phyloP scores from a whole-genome alignment of 2,797 vertebrate genomes.

The Sebastes wilsoni region DNA sequence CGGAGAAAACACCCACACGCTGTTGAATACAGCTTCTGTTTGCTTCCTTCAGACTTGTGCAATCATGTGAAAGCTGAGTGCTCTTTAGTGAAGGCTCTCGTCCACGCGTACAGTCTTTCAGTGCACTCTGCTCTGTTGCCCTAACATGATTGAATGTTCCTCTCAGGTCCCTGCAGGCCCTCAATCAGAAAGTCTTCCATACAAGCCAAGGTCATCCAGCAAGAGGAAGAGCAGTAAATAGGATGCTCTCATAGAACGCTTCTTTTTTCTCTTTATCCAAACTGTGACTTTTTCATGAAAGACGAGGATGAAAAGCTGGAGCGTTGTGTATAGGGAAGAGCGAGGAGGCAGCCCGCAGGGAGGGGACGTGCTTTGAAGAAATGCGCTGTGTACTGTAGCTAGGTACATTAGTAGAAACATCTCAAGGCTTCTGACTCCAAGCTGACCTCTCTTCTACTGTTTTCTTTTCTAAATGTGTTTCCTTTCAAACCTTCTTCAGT shows the following conservation, averaged over 20 bases:
- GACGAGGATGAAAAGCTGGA: conserved; percentile 63
- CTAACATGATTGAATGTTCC: conserved; percentile 75
- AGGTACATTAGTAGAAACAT: conserved; percentile 70
- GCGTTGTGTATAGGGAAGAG: conserved; percentile 51
- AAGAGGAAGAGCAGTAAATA: conserved; percentile 62
- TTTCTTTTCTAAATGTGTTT: conserved; percentile 1
- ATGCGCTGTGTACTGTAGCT: conserved; percentile 46
- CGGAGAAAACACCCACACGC: conserved; percentile 42
- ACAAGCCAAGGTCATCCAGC: conserved; percentile 67
- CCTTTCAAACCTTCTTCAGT: conserved; percentile 29
- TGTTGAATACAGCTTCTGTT: conserved; percentile 54
- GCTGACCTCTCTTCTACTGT: conserved; percentile 42
- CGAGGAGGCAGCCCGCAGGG: conserved; percentile 59
- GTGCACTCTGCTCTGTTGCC: conserved; percentile 72
- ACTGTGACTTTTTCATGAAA: conserved; percentile 64
- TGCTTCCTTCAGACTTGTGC: conserved; percentile 60
- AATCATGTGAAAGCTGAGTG: conserved; percentile 70
- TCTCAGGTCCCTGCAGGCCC: conserved; percentile 73
- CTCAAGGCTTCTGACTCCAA: conserved; percentile 54
- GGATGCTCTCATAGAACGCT: conserved; percentile 73
- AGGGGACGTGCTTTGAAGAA: conserved; percentile 57
- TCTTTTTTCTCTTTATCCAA: conserved; percentile 49
- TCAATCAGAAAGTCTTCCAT: conserved; percentile 71
- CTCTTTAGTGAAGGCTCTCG: conserved; percentile 68
- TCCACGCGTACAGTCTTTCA: conserved; percentile 60